A percentile compares a stretch with the other conserved stretches of the same genome.
phyloP scores from a whole-genome alignment of 2,113 vertebrate genomes.

The Pica pica region DNA sequence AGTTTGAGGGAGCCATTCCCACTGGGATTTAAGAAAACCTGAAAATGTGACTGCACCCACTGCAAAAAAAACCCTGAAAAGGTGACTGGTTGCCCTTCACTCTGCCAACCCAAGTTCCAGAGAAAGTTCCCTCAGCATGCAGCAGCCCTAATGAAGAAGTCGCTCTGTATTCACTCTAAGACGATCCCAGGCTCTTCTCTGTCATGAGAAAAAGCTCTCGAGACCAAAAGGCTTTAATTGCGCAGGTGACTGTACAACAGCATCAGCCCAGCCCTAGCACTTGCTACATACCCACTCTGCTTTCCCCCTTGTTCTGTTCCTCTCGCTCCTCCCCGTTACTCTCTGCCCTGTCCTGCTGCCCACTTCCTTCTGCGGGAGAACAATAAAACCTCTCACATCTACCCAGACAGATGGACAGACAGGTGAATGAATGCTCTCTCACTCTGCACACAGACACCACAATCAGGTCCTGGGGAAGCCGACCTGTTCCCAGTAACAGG shows the following conservation, averaged over 20 bases:
- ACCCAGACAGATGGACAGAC: neutral
- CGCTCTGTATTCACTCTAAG: neutral
- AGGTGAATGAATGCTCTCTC: neutral
- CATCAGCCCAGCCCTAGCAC: neutral
- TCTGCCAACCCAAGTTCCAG: neutral
- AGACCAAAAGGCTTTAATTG: neutral
- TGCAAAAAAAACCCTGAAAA: neutral
- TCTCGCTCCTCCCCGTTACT: neutral
- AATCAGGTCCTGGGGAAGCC: neutral
- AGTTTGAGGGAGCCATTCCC: neutral
- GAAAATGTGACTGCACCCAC: neutral
- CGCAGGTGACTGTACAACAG: neutral
- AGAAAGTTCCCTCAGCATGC: neutral
- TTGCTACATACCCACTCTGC: accelerated
- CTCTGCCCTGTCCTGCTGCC: neutral
- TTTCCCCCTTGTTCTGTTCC: neutral
- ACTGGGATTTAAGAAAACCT: neutral
- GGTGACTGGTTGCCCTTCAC: neutral
- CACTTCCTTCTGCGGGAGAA: neutral
- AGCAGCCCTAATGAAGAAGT: neutral
- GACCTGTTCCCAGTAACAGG: neutral
- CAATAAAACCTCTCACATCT: neutral
- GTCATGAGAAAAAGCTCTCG: neutral
- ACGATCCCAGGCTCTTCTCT: neutral
- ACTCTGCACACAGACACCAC: neutral